Evolutionary conservation across 2,113 vertebrate genomes (phyloP), one percentile per base, ranked within the genome.

Genomic region (Trogon melanurus): DNA sequence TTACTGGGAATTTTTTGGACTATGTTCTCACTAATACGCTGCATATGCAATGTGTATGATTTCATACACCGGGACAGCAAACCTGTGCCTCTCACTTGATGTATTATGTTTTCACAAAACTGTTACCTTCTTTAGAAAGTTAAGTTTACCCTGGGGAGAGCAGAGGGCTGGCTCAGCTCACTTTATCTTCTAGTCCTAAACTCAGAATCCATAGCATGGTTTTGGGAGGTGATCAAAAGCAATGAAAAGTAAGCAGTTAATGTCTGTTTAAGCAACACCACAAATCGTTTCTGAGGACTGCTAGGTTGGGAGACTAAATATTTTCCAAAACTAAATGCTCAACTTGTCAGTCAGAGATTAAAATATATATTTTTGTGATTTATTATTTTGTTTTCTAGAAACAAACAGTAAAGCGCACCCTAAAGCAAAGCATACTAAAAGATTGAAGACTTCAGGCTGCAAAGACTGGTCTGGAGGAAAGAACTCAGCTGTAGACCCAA

Each of bases 201-300:
- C 53, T 84, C 60, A 3, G 44, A 86, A 38, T 12, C 51, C 53
- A 9, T 4, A 70, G 5, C 5, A 2, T 51, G 53, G 48, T 57
- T 96, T 34, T 84, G 86, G 83, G 93, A 86, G 38, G 53, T 45
- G 53, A 92, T 70, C 90, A 92, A 89, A 72, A 91, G 76, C 57
- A 38, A 23, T 1, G 16, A 82, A 67, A 56, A 74, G n/a, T 2
- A 53, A 93, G 72, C 51, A 50, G 60, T 2, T 73, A 51, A 58
- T 0, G 1, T 57, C 61, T 83, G 53, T 61, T 57, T 54, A 51
- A 91, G 85, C 50, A 94, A 6, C 58, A 62, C 41, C 50, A 57
- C 69, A 86, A 86, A 89, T 7, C n/a, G 32, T 76, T 91, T 61
- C 80, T 87, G 73, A 92, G 83, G 56, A 78, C 69, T 75, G 60